A percentile compares a stretch with the other conserved stretches of the same genome.
phyloP scores from a whole-genome alignment of 1,140 invertebrate species.

The Pogonomyrmex californicus region DNA sequence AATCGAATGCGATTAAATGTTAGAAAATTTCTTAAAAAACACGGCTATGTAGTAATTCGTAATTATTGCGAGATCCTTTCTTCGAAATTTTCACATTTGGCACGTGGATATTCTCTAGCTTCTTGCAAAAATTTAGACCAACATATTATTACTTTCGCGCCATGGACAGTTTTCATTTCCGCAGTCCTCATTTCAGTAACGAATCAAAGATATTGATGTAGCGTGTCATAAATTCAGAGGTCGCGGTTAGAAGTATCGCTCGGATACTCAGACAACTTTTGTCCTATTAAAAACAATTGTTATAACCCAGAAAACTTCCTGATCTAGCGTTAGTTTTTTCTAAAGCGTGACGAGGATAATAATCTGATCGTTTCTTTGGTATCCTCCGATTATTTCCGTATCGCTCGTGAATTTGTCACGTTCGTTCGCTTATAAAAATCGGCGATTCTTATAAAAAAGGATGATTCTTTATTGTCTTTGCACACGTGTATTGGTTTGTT shows the following conservation, averaged over 20 bases:
- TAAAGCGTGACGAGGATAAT: conserved; percentile 47
- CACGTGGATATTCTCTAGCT: neutral
- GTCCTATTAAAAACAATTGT: conserved; percentile 47
- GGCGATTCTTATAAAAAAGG: conserved; percentile 26
- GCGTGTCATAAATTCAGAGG: conserved; percentile 22
- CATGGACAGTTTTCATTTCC: neutral
- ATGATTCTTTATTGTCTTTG: conserved; percentile 2
- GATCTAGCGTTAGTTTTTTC: conserved; percentile 18
- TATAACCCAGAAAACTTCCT: neutral
- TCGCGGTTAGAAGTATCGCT: neutral
- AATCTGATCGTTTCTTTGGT: conserved; percentile 7
- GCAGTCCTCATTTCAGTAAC: conserved; percentile 11
- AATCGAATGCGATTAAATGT: neutral
- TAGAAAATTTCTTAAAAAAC: neutral
- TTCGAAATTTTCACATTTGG: neutral
- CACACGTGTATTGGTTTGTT: neutral
- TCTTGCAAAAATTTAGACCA: neutral
- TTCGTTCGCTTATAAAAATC: conserved; percentile 4
- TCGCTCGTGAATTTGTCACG: neutral
- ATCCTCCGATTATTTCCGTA: neutral
- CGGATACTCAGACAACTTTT: conserved; percentile 1
- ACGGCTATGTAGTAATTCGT: neutral
- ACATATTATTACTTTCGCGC: conserved; percentile 3
- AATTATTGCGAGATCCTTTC: neutral
- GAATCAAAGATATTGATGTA: neutral